Conservation (phyloP, 2,113 vertebrate species). For the Phylloscopus whistleri region DNA sequence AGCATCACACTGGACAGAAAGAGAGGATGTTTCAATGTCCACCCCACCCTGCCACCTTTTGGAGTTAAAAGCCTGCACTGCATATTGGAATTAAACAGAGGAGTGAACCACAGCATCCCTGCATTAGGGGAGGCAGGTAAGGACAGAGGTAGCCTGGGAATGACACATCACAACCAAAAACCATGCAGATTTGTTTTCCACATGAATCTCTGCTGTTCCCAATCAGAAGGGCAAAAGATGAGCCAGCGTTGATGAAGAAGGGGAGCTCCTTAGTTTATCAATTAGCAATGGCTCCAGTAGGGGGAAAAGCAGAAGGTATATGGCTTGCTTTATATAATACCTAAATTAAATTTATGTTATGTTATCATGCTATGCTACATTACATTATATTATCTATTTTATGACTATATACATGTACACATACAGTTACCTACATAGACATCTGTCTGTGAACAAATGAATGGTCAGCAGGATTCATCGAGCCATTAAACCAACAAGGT, state of each 20-base stretch:
- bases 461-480: neutral
- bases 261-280: neutral
- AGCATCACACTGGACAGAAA: neutral
- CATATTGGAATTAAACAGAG: neutral
- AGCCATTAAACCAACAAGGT: neutral
- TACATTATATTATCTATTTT: neutral
- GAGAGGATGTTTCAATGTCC: neutral
- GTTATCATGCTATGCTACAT: neutral
- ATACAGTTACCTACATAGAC: neutral
- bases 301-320: neutral
- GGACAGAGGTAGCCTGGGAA: neutral
- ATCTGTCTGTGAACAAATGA: neutral
- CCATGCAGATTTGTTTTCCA: neutral
- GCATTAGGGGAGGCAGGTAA: neutral
- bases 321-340: neutral
- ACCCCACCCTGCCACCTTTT: neutral
- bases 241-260: neutral
- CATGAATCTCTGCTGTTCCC: neutral
- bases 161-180: neutral
- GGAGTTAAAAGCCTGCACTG: neutral
- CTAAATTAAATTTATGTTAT: neutral
- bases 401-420: neutral
- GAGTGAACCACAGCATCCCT: neutral
- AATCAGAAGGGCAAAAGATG: neutral
- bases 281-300: neutral